Base-by-base conservation (phyloP, 2,113 vertebrate species). In the Puma concolor region DNA sequence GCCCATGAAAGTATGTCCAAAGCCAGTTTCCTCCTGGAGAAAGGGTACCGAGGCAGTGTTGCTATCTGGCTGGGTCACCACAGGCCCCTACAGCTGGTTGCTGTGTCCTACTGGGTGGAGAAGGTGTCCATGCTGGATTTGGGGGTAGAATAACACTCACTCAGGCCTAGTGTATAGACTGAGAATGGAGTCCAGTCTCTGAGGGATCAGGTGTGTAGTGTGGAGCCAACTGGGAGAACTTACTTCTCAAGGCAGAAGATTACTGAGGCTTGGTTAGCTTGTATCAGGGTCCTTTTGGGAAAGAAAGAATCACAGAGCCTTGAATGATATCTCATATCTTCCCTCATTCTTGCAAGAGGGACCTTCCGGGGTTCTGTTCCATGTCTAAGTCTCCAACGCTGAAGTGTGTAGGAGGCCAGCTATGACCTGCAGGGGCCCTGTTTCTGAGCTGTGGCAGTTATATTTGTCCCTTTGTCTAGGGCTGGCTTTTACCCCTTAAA, bases 31-130 rank as follows among this genome's bases (percentile, higher is more conserved):
- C 52, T 83, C 41, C 88, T 72, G 31, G 21, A 80, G 60, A 88
- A 72, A 88, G 36, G 77, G 41, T 50, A 33, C 50, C 2, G 48
- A 41, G 38, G 33, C 74, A 50, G 38, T 4, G 2, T 66, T 41
- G 71, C n/a, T 31, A 0, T 52, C 71, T 5, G 9, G 6, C 25
- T 4, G 48, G 19, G 12, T 60, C 31, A 27, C 54, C 14, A 7
- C 0, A 0, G 63, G 33, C 12, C 50, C 27, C 57, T 19, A 1
- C 25, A 8, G 4, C 54, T 16, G 16, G 16, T 16, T 31, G 25
- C 81, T n/a, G 4, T 23, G 21, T 29, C 44, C 90, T 50, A 31
- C 33, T 41, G 27, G 16, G 52, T 80, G 79, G 41, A 54, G 64
- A 21, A 38, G n/a, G 17, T 57, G 29, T 72, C 7, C 0, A 5